Evolutionary conservation across 2,888 invertebrate genomes (phyloP).

Genomic region (Oligia latruncula): DNA sequence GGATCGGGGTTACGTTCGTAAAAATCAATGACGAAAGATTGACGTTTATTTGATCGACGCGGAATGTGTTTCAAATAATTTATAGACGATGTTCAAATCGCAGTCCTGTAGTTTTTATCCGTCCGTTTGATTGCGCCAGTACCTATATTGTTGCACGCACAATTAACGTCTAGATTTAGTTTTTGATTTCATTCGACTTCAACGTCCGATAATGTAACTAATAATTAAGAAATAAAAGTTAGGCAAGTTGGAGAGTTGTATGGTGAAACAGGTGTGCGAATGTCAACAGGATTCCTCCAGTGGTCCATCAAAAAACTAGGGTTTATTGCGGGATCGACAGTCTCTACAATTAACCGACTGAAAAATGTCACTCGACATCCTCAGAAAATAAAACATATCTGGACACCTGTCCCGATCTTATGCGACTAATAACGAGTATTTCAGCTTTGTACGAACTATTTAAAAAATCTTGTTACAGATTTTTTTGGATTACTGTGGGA

Average conservation of each 20-base stretch:
- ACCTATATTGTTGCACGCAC: constrained; percentile 37
- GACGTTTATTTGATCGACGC: constrained; percentile 69
- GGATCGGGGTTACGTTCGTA: constrained; percentile 65
- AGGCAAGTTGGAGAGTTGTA: constrained; percentile 67
- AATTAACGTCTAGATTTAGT: constrained; percentile 38
- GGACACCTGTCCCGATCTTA: constrained; percentile 80
- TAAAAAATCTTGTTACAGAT: constrained; percentile 65
- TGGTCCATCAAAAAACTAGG: constrained; percentile 82
- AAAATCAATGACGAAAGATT: constrained; percentile 71
- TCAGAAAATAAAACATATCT: constrained; percentile 78
- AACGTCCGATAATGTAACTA: constrained; percentile 6
- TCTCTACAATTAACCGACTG: constrained; percentile 83
- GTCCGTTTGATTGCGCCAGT: constrained; percentile 53
- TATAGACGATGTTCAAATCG: constrained; percentile 66
- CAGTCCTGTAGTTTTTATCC: constrained; percentile 58
- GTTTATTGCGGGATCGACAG: constrained; percentile 76
- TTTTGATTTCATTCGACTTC: constrained; percentile 20
- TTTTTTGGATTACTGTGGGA: constrained; percentile 62
- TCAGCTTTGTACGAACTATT: constrained; percentile 64
- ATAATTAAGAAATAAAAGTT: constrained; percentile 63
- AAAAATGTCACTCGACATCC: constrained; percentile 87
- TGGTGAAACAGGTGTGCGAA: constrained; percentile 77
- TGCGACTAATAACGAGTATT: constrained; percentile 71
- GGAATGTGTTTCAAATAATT: constrained; percentile 73
- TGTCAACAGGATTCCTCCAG: constrained; percentile 79